phyloP scores from a whole-genome alignment of 1,140 invertebrate species.

The Drosophila ambigua region DNA sequence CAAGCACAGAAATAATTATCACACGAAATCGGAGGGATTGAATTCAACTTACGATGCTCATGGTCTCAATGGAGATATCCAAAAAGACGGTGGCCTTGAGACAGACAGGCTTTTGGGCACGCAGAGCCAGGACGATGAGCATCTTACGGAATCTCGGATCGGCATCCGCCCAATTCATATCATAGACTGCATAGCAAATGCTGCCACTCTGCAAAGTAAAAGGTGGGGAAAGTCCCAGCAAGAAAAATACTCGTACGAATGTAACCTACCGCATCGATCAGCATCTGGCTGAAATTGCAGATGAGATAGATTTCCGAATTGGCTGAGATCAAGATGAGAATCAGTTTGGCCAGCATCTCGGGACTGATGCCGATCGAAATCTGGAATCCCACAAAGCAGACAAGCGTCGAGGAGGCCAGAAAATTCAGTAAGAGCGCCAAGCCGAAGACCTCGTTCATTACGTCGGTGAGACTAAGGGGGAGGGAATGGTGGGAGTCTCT shows the following conservation, averaged over 20 bases:
- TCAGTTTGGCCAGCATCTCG: constrained; percentile 40
- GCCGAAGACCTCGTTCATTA: constrained; percentile 67
- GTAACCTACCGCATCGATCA: constrained; percentile 56
- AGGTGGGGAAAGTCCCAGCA: no score
- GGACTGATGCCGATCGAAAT: constrained; percentile 53
- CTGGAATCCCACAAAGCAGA: constrained; percentile 73
- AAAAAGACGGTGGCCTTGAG: constrained; percentile 60
- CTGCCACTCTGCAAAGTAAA: constrained; percentile 37
- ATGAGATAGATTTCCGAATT: constrained; percentile 50
- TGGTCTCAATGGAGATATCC: constrained; percentile 55
- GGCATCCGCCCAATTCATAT: constrained; percentile 50
- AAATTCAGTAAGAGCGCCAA: constrained; percentile 63
- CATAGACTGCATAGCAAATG: constrained; percentile 44
- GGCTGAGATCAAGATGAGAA: constrained; percentile 38
- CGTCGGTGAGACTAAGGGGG: constrained; percentile 50
- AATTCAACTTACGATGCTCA: constrained; percentile 37
- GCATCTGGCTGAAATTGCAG: constrained; percentile 54
- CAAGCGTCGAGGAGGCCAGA: constrained; percentile 50
- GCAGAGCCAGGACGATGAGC: constrained; percentile 42
- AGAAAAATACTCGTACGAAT: no score
- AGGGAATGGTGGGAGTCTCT: no score
- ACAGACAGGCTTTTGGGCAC: constrained; percentile 51
- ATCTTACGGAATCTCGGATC: constrained; percentile 54
- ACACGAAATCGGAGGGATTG: fast-evolving
- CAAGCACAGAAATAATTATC: not conserved